Base-by-base conservation (phyloP, 37 sponge, comb jelly and placozoan species). In the Halichondria panicea region DNA sequence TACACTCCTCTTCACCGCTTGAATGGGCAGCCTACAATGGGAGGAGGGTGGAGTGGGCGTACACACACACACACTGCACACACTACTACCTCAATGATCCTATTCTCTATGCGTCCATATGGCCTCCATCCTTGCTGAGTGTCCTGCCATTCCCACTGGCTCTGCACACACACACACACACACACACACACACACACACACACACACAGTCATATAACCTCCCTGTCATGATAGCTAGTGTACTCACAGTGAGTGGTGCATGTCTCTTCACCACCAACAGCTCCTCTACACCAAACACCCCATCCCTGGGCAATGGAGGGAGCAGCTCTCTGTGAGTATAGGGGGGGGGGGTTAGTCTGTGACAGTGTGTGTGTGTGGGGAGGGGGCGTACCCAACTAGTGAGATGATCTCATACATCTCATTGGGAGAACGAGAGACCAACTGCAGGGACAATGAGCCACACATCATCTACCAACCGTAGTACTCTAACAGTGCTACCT, bases 81-180 rank as follows among this genome's bases (percentile, higher is more conserved):
- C n/a, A n/a, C n/a, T n/a, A 42, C 0, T 55, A 86, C 91, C 87
- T 94, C 94, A 19, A 94, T 74, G 53, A 82, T 75, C 55, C 80
- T 76, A 70, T 76, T 87, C 55, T 94, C 91, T 15, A 83, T 22
- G 4, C 61, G 55, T 44, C 71, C 63, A 41, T 94, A 94, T 2
- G 80, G 76, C 43, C 52, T 50, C 94, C 94, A 94, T 4, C 39
- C 39, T 6, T 57, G 38, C 3, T 72, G 73, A 68, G 75, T 68
- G 27, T 59, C 85, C 55, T 89, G 90, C 90, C 90, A 89, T 71
- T 89, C 77, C 90, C 90, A 89, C 66, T 84, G 90, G 2, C 84
- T 66, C 90, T 89, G 43, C 32, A 64, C 36, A 66, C 43, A 28
- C 31, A 60, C 33, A n/a, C 66, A 71, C 41, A 30, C 3, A 54